phyloP scores from a whole-genome alignment of 2,113 vertebrate species.

The Phocoena phocoena region DNA sequence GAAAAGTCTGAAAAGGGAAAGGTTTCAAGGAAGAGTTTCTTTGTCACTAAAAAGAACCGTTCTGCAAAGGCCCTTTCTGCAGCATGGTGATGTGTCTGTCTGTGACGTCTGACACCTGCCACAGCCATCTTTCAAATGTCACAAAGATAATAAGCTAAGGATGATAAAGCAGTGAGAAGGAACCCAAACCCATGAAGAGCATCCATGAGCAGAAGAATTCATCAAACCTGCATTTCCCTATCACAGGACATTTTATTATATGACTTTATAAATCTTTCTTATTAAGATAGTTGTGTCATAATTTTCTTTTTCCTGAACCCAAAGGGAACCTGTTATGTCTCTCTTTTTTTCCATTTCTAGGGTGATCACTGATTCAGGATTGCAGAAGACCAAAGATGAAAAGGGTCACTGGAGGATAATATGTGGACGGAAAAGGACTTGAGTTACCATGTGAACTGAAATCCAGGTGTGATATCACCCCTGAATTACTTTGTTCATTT shows the following conservation, averaged over 20 bases:
- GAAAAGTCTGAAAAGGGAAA: not conserved
- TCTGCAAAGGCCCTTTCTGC: not conserved
- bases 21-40: not conserved
- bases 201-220: not conserved
- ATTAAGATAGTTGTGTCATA: not conserved
- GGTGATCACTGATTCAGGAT: not conserved
- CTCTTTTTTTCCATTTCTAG: not conserved
- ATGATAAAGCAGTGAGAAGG: not conserved
- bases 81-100: too few species aligned
- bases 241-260: not conserved
- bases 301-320: not conserved
- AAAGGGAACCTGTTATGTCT: not conserved
- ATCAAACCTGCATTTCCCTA: not conserved
- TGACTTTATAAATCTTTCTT: not conserved
- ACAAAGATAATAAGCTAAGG: not conserved
- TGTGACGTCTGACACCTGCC: not conserved
- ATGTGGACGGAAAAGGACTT: not conserved
- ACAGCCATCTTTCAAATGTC: not conserved
- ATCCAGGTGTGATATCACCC: not conserved
- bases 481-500: not conserved
- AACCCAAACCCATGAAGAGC: not conserved
- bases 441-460: not conserved
- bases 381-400: not conserved
- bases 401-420: not conserved
- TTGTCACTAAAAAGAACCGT: not conserved